These are phyloP conservation scores for Odocoileus hemionus DNA, from an alignment of 2,113 vertebrate genomes.

Conservation along the genomic window DNA sequence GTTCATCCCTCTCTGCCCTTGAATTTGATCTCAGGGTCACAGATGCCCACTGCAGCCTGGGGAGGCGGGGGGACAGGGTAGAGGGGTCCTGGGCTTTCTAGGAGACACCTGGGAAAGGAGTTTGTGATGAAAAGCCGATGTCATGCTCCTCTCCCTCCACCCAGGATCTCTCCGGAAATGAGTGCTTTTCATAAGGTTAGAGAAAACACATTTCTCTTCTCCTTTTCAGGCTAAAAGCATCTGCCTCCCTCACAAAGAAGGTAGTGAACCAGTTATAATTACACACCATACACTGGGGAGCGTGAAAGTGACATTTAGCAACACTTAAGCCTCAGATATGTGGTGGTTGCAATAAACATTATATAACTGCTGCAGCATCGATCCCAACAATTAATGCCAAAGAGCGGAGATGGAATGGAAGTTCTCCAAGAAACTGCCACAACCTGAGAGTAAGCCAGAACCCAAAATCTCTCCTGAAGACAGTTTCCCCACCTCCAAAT, in stretches of 20 bases:
- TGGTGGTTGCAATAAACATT: conserved; percentile 59
- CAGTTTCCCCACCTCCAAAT: background rate
- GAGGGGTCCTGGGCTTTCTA: background rate
- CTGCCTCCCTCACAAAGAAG: conserved; percentile 60
- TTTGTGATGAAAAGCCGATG: background rate
- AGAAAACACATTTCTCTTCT: conserved; percentile 16
- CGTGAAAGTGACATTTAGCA: conserved; percentile 64
- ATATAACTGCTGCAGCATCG: conserved; percentile 51
- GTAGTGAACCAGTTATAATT: conserved; percentile 68
- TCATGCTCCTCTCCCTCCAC: background rate
- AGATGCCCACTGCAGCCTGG: background rate
- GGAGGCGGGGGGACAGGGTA: background rate
- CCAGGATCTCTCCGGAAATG: background rate
- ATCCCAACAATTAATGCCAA: conserved; percentile 66
- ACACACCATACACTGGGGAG: conserved; percentile 55
- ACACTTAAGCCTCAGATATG: conserved; percentile 49
- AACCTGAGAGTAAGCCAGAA: background rate
- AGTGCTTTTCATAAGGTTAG: conserved; percentile 9
- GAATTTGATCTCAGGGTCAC: background rate
- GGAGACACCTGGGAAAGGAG: background rate
- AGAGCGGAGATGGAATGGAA: conserved; percentile 35
- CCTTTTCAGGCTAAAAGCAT: conserved; percentile 51
- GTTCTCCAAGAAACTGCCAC: conserved; percentile 53
- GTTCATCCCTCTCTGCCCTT: background rate
- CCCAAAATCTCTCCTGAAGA: background rate